Evolutionary conservation across 2,797 vertebrate species (phyloP), one percentile per base, ranked within the genome.

Genomic region (Falco rusticolus): DNA sequence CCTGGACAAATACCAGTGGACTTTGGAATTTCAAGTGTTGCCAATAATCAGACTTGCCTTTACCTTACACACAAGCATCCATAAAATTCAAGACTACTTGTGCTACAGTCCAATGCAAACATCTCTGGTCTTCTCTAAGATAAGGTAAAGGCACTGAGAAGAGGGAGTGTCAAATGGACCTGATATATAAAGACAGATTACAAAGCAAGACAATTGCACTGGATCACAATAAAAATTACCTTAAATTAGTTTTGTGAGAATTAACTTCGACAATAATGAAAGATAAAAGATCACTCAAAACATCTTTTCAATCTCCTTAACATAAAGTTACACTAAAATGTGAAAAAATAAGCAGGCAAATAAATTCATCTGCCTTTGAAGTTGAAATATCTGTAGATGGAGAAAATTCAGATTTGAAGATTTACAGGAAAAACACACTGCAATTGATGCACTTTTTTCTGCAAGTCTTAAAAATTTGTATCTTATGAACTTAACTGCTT

Each of bases 1-100:
- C 53, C 59, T 93, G 82, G 81, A 92, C 75, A 89, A 96, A 96
- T 13, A 96, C 60, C 70, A 94, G 75, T 9, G 86, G 80, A 90
- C 64, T 88, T 37, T 6, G 90, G 94, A 93, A 94, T 81, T 84
- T 68, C 68, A 81, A 93, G 69, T 31, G 43, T 65, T 72, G 57
- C 79, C 13, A 81, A 60, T 65, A 91, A 91, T 76, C 83, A 86
- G 76, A 64, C 54, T 65, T 95, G 81, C 50, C 33, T 91, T 90
- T 78, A 45, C 65, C 80, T 92, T 26, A 59, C 5, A 88, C 54
- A 41, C n/a, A 83, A 65, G 51, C 34, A 82, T 60, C 78, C 79
- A 68, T 29, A 43, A 95, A 91, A 90, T 76, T 94, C 87, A 81
- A 89, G 57, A 78, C 64, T 61, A 70, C 57, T 87, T 68, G 68